A percentile compares a stretch with the other conserved stretches of the same genome.
Conservation (phyloP, 2,888 invertebrate species). For the Argyresthia albistria region DNA sequence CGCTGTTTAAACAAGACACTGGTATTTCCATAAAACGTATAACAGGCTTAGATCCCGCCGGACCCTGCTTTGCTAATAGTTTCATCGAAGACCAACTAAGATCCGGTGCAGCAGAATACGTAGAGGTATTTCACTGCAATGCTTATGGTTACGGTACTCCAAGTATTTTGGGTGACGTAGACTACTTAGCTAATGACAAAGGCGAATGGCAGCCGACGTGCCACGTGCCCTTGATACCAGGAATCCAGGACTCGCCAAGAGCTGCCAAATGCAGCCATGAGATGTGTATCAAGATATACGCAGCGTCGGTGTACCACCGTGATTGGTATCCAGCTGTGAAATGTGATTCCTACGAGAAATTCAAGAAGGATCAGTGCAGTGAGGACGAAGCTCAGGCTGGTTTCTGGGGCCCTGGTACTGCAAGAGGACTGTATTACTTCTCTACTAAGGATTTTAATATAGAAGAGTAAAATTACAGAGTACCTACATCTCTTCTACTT, state of each 20-base stretch:
- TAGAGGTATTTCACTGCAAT: constrained; percentile 75
- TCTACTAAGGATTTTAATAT: background rate
- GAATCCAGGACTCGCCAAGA: constrained; percentile 39
- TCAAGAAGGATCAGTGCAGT: constrained; percentile 36
- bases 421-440: constrained; percentile 47
- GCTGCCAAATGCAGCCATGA: constrained; percentile 58
- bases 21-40: constrained; percentile 44
- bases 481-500: too few species aligned
- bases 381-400: constrained; percentile 50
- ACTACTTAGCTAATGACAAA: constrained; percentile 73
- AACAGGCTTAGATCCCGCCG: constrained; percentile 58
- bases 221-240: constrained; percentile 38
- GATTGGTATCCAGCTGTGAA: constrained; percentile 45
- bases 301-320: constrained; percentile 38
- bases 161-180: constrained; percentile 65
- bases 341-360: constrained; percentile 43
- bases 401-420: constrained; percentile 54
- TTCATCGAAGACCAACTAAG: constrained; percentile 57
- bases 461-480: background rate
- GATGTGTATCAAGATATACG: constrained; percentile 46
- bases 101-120: constrained; percentile 68
- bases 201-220: constrained; percentile 72
- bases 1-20: constrained; percentile 34
- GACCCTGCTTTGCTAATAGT: constrained; percentile 57
- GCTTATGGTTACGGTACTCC: constrained; percentile 67